Percentiles rank a stretch among this genome's conserved stretches.
phyloP scores from a whole-genome alignment of 2,888 invertebrate genomes.

The Nomada hirtipes region DNA sequence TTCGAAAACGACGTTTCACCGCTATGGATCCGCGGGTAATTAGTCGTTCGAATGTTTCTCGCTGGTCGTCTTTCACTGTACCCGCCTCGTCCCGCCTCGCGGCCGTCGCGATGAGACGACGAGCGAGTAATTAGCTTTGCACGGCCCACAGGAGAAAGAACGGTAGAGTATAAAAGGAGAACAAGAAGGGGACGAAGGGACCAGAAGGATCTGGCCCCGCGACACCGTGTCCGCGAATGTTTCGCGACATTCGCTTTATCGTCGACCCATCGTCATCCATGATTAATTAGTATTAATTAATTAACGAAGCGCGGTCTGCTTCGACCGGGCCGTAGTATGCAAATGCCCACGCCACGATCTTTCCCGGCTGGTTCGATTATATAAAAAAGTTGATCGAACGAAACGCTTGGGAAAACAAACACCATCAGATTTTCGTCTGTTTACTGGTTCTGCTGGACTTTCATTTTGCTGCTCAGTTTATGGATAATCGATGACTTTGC shows the following conservation, averaged over 20 bases:
- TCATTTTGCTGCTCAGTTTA: too few species aligned
- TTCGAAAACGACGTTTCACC: slow-evolving; percentile 60
- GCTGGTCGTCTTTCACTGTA: slow-evolving; percentile 40
- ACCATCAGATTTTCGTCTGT: neutral
- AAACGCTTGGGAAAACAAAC: slow-evolving; percentile 3
- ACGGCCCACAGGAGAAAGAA: slow-evolving; percentile 25
- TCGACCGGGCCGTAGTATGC: slow-evolving; percentile 13
- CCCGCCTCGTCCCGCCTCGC: neutral
- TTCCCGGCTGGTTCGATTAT: slow-evolving; percentile 25
- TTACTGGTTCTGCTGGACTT: neutral
- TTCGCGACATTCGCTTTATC: slow-evolving; percentile 43
- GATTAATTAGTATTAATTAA: slow-evolving; percentile 67
- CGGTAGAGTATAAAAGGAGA: slow-evolving; percentile 17
- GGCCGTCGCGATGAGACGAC: slow-evolving; percentile 41
- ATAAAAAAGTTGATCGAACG: slow-evolving; percentile 37
- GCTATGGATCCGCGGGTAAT: slow-evolving; percentile 58
- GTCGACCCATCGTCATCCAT: slow-evolving; percentile 46
- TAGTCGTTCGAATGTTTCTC: slow-evolving; percentile 64
- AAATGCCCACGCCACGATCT: slow-evolving; percentile 37
- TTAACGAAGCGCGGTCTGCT: slow-evolving; percentile 35
- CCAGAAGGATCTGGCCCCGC: slow-evolving; percentile 30
- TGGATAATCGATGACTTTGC: neutral
- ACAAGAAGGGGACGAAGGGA: neutral
- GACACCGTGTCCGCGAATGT: slow-evolving; percentile 39
- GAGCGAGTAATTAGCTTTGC: slow-evolving; percentile 63